These are phyloP conservation scores for Trisateles emortualis DNA, from an alignment of 2,888 invertebrate species.

Conservation along the genomic window DNA sequence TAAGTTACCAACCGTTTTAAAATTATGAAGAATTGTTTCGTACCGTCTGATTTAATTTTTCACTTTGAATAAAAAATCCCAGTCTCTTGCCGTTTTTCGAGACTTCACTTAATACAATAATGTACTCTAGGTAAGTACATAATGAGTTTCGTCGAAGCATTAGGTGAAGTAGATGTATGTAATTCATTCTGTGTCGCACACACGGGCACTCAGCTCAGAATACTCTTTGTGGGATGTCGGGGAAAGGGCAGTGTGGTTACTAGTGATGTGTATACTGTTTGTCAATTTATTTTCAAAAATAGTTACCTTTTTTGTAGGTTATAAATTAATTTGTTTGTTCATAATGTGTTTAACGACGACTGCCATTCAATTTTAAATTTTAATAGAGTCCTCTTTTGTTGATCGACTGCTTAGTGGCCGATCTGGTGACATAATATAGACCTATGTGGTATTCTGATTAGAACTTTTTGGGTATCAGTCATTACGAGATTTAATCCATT, in stretches of 20 bases:
- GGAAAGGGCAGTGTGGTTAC: constrained; percentile 42
- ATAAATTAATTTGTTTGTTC: no score
- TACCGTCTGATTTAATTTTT: constrained; percentile 31
- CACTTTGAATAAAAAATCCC: constrained; percentile 30
- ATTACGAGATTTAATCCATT: no score
- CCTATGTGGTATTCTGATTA: no score
- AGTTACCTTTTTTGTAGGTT: no score
- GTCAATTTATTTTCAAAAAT: constrained; percentile 1
- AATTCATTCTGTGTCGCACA: constrained; percentile 47
- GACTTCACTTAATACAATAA: constrained; percentile 23
- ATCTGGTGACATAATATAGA: no score
- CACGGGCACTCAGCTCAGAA: constrained; percentile 47
- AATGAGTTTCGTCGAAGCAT: constrained; percentile 33
- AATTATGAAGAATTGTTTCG: no score
- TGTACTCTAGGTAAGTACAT: constrained; percentile 30
- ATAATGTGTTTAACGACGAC: no score
- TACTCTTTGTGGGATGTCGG: constrained; percentile 49
- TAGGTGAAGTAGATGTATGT: constrained; percentile 42
- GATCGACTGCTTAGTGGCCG: no score
- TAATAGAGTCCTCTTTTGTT: no score
- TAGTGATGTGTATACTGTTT: constrained; percentile 34
- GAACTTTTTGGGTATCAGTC: no score
- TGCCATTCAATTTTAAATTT: no score
- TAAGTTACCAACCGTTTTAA: no score
- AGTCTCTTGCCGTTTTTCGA: constrained; percentile 10